phyloP scores from a whole-genome alignment of 2,888 invertebrate species.

The Aporophyla lueneburgensis region DNA sequence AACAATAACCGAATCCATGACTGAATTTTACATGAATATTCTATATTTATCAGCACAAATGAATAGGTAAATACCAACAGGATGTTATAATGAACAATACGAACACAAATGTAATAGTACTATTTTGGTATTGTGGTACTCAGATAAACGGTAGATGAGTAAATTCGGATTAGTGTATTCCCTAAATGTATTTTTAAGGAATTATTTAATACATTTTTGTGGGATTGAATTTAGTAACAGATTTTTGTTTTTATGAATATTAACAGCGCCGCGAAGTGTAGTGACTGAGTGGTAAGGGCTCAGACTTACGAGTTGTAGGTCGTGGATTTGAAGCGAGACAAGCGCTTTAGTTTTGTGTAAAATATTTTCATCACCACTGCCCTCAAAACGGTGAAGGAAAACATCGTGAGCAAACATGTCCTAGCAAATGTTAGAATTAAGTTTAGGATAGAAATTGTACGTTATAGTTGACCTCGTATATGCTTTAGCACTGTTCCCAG shows the following conservation, averaged over 20 bases:
- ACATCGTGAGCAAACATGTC: too few species aligned
- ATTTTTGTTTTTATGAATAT: not conserved
- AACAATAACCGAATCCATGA: conserved; percentile 36
- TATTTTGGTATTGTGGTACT: not conserved
- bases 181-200: not conserved
- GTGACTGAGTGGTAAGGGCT: too few species aligned
- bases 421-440: too few species aligned
- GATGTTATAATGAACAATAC: conserved; percentile 32
- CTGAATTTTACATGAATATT: conserved; percentile 10
- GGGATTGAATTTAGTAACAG: not conserved
- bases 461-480: not conserved
- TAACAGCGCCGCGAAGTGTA: too few species aligned
- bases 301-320: too few species aligned
- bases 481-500: not conserved
- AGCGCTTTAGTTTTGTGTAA: too few species aligned
- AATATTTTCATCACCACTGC: too few species aligned
- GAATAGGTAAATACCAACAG: conserved; percentile 25
- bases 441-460: not conserved
- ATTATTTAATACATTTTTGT: not conserved
- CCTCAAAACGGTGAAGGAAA: too few species aligned
- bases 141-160: conserved; percentile 1
- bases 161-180: conserved; percentile 1
- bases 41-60: conserved; percentile 22
- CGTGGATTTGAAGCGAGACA: too few species aligned
- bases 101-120: not conserved